Base-by-base conservation (phyloP, 2,797 vertebrate genomes). In the Danio tinwini region DNA sequence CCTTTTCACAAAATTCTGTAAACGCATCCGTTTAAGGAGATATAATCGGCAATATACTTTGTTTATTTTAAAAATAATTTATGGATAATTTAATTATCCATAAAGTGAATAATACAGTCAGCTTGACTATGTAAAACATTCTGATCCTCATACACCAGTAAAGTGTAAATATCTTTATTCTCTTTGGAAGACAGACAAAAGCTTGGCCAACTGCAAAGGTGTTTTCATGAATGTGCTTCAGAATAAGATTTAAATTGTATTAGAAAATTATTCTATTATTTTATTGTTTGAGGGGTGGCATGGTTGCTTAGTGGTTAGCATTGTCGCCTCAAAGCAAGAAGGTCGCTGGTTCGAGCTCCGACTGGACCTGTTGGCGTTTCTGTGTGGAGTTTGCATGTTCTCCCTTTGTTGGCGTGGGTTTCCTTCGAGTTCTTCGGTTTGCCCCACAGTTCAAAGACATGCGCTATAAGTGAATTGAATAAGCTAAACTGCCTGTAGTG, bases 51-150 rank as follows among this genome's bases (percentile, higher is more conserved):
- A 40, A 14, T 69, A 69, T 61, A 14, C 49, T 37, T 14, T 69
- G n/a, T 77, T 77, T 77, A n/a, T n/a, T n/a, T n/a, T n/a, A n/a
- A n/a, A n/a, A n/a, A n/a, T n/a, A n/a, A n/a, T n/a, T n/a, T n/a
- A n/a, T n/a, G n/a, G n/a, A n/a, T n/a, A n/a, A n/a, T 17, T 50
- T 29, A 44, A 61, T 78, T 45, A 1, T 12, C 42, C 21, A 42
- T 61, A 50, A 78, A 70, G 8, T 40, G 14, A 11, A 44, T 44
- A 37, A 61, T 47, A 21, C 42, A 53, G 44, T 55, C 42, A 44
- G 50, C 40, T 14, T 67, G 19, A 16, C 49, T 14, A 45, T 77
- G 14, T 69, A 40, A 70, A 76, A 76, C 52, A 53, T 13, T 37
- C 19, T 67, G 50, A 74, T 64, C 13, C n/a, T 52, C 53, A 53